phyloP scores from a whole-genome alignment of 2,113 vertebrate species.

The Puffinus mauretanicus region DNA sequence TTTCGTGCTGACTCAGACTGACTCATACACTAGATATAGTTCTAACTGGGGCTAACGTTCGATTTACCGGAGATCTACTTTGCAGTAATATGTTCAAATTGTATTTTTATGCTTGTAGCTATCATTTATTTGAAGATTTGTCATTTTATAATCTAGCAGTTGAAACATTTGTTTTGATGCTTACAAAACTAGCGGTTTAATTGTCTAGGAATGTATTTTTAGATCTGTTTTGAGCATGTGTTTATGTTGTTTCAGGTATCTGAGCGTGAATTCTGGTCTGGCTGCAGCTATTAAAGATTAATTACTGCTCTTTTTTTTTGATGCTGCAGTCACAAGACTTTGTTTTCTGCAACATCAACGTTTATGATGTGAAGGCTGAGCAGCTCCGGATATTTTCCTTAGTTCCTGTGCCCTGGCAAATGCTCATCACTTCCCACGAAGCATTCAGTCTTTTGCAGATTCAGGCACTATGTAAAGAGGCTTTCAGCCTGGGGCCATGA shows the following conservation, averaged over 20 bases:
- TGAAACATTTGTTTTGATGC: not conserved
- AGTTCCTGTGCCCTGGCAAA: not conserved
- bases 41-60: not conserved
- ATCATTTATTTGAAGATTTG: slow-evolving; percentile 6
- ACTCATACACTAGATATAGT: not conserved
- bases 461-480: not conserved
- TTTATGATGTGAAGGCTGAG: not conserved
- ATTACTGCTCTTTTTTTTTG: not conserved
- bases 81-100: not conserved
- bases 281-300: not conserved
- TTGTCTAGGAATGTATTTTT: not conserved
- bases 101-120: not conserved
- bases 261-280: not conserved
- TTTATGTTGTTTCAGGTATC: not conserved
- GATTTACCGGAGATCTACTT: not conserved
- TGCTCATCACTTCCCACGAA: not conserved
- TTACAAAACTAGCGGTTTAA: not conserved
- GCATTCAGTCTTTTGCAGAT: not conserved
- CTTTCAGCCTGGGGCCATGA: not conserved
- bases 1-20: slow-evolving; percentile 17
- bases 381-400: not conserved
- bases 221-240: not conserved
- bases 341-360: not conserved
- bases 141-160: not conserved
- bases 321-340: not conserved